Conservation (phyloP, 2,113 vertebrate genomes). For the Bolborhynchus lineola region DNA sequence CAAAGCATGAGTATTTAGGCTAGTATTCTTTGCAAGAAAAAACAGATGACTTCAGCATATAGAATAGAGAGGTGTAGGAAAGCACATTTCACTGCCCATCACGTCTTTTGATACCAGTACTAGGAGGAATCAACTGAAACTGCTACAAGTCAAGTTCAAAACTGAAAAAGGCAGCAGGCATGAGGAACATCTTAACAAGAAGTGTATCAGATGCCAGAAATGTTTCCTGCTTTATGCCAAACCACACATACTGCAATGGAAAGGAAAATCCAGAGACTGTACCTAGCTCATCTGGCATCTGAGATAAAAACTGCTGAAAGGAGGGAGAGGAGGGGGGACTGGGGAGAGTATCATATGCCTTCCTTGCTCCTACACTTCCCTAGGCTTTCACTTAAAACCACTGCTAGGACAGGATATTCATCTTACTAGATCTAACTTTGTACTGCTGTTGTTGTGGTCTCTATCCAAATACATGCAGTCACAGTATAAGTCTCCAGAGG, state of each 20-base stretch:
- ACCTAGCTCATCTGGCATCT: neutral
- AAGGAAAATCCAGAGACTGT: neutral
- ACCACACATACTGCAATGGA: neutral
- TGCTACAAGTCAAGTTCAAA: neutral
- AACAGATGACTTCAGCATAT: neutral
- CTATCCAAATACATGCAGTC: neutral
- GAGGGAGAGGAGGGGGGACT: accelerated
- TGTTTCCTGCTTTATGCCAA: neutral
- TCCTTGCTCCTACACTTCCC: neutral
- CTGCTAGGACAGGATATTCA: neutral
- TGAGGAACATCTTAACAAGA: neutral
- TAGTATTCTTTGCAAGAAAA: neutral
- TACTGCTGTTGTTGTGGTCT: neutral
- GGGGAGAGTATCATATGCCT: neutral
- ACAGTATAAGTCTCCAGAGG: neutral
- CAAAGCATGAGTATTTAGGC: neutral
- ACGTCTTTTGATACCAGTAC: neutral
- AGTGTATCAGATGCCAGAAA: neutral
- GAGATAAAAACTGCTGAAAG: neutral
- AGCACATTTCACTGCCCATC: neutral
- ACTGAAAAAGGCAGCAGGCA: neutral
- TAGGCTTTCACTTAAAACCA: neutral
- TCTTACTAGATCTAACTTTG: neutral
- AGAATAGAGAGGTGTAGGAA: neutral
- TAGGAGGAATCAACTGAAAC: neutral